Base-by-base conservation (phyloP, 2,797 vertebrate genomes). In the Phoebastria nigripes region DNA sequence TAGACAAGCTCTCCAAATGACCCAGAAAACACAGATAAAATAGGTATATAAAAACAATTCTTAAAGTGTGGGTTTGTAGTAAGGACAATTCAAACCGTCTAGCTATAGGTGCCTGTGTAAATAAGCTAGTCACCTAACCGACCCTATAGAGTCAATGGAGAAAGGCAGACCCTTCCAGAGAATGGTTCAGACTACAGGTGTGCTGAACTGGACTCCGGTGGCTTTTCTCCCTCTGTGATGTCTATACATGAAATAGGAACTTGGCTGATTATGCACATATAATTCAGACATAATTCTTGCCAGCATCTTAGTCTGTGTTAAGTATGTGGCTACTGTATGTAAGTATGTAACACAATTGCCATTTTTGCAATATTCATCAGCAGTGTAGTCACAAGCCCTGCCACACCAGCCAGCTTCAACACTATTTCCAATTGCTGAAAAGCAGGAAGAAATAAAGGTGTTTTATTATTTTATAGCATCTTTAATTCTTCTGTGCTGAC, bases 381-480 rank as follows among this genome's bases (percentile, higher is more conserved):
- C 21, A 59, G 2, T 16, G 5, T 35, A 35, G 8, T 63, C 3
- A 1, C 25, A 65, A 83, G 14, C 11, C 19, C 37, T 67, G 69
- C 2, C 33, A 39, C 18, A 69, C 2, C 19, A 88, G 62, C 12
- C 39, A 82, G 29, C 28, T 93, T 83, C 49, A 67, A 69, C 24
- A 14, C 6, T 55, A 59, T 59, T 90, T 89, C 28, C 46, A 72
- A 0, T 31, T 71, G 33, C 71, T 82, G 29, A 84, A 90, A 90
- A 70, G 15, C 11, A 65, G 54, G 18, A 85, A 92, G 52, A 92
- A 89, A 95, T 90, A 77, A 80, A 89, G 20, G 5, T 87, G 29
- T 17, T 95, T 82, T 87, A 67, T 87, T 93, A 77, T 94, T 91
- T 87, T 89, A 87, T 63, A 85, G 51, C n/a, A 35, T 93, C 78